phyloP scores from a whole-genome alignment of 2,888 invertebrate genomes.

The Aphidoletes aphidimyza region DNA sequence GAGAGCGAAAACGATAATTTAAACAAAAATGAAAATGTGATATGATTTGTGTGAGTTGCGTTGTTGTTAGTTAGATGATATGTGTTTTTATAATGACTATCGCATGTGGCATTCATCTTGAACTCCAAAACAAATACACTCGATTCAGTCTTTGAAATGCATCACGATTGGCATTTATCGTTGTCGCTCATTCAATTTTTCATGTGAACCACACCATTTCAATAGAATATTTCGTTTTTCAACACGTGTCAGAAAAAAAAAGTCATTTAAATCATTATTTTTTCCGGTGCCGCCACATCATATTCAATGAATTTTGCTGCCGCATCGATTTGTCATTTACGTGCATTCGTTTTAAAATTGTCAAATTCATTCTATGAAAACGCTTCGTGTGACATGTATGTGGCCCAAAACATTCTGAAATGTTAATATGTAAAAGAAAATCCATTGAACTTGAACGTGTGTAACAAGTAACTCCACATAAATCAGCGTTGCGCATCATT shows the following conservation, averaged over 20 bases:
- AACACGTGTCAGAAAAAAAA: background rate
- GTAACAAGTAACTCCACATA: background rate
- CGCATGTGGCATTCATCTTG: too few relatives aligned
- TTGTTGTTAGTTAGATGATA: background rate
- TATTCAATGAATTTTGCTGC: background rate
- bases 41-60: background rate
- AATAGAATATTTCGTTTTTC: background rate
- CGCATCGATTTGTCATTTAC: background rate
- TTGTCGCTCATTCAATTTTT: too few relatives aligned
- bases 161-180: background rate
- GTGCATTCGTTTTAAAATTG: background rate
- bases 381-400: background rate
- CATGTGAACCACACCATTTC: too few relatives aligned
- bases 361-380: background rate
- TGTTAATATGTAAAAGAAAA: background rate
- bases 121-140: too few relatives aligned
- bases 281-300: background rate
- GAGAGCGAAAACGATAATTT: background rate
- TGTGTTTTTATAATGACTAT: background rate
- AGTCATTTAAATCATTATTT: too few relatives aligned
- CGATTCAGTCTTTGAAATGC: background rate
- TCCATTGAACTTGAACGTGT: slow-evolving; percentile 7
- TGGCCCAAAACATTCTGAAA: background rate
- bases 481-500: background rate
- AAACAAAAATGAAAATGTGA: background rate